Evolutionary conservation across 1,140 invertebrate species (phyloP).

Genomic region (Lasioglossum albipes): DNA sequence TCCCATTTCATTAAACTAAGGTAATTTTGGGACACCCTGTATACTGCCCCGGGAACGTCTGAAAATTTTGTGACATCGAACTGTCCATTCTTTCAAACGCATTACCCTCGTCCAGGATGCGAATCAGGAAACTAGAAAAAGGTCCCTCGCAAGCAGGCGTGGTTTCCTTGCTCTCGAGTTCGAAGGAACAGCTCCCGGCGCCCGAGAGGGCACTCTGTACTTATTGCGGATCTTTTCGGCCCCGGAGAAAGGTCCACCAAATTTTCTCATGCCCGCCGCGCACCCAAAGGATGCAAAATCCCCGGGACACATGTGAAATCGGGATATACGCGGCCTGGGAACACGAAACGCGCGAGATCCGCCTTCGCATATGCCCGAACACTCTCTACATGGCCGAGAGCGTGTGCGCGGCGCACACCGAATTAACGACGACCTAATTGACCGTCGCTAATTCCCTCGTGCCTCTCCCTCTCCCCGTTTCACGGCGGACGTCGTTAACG

Average conservation of each 20-base stretch:
- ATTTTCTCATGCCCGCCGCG: conserved; percentile 24
- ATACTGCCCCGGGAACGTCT: too few species aligned
- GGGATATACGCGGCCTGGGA: conserved; percentile 52
- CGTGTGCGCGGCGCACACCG: conserved; percentile 30
- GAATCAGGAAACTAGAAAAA: too few species aligned
- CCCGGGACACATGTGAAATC: conserved; percentile 58
- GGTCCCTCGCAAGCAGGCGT: too few species aligned
- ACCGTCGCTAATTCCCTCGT: conserved; percentile 57
- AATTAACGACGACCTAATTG: conserved; percentile 60
- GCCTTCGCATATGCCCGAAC: conserved; percentile 55
- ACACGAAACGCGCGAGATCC: conserved; percentile 58
- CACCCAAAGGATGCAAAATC: background rate
- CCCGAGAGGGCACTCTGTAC: too few species aligned
- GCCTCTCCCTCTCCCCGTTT: conserved; percentile 7
- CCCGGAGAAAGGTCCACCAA: background rate
- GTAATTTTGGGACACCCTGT: too few species aligned
- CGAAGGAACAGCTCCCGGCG: too few species aligned
- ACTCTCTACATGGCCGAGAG: background rate
- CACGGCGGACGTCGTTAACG: conserved; percentile 29
- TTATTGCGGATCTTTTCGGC: too few species aligned
- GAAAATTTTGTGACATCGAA: too few species aligned
- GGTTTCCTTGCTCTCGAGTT: too few species aligned
- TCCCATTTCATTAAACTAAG: too few species aligned
- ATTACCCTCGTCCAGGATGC: too few species aligned
- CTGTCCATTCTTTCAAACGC: too few species aligned